Percentiles rank a stretch among this genome's conserved stretches.
phyloP scores from a whole-genome alignment of 2,113 vertebrate species.

The Sapayoa aenigma region DNA sequence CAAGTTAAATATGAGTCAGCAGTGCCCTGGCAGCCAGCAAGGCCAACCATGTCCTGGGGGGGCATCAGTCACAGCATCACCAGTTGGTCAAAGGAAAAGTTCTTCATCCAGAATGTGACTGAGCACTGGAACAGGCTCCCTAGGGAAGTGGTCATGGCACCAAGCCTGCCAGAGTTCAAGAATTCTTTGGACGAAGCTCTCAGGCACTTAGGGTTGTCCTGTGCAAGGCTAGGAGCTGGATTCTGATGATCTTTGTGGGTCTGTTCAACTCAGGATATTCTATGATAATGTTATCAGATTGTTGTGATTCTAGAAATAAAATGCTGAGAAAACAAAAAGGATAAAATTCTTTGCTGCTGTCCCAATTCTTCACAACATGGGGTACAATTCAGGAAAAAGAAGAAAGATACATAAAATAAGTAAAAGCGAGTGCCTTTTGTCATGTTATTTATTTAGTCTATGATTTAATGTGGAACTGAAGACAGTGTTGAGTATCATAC shows the following conservation, averaged over 20 bases:
- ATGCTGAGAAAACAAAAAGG: neutral
- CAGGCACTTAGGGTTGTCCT: neutral
- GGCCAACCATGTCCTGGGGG: neutral
- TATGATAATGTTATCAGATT: neutral
- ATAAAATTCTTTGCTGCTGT: neutral
- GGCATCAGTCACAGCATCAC: neutral
- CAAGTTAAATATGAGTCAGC: neutral
- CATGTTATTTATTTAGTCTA: neutral
- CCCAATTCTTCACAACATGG: neutral
- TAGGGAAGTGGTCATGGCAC: neutral
- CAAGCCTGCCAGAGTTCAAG: neutral
- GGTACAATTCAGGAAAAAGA: neutral
- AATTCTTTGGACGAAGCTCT: neutral
- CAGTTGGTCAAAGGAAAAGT: neutral
- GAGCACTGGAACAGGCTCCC: neutral
- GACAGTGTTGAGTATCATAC: neutral
- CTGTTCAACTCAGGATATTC: neutral
- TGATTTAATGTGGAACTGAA: neutral
- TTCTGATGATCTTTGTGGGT: neutral
- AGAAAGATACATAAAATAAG: fast-evolving
- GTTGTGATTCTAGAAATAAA: neutral
- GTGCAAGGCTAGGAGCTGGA: neutral
- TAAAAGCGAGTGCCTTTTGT: neutral
- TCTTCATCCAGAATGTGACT: neutral
- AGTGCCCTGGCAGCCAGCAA: neutral